These are phyloP conservation scores for Cottoperca gobio DNA, from an alignment of 2,797 vertebrate genomes.

Conservation along the genomic window DNA sequence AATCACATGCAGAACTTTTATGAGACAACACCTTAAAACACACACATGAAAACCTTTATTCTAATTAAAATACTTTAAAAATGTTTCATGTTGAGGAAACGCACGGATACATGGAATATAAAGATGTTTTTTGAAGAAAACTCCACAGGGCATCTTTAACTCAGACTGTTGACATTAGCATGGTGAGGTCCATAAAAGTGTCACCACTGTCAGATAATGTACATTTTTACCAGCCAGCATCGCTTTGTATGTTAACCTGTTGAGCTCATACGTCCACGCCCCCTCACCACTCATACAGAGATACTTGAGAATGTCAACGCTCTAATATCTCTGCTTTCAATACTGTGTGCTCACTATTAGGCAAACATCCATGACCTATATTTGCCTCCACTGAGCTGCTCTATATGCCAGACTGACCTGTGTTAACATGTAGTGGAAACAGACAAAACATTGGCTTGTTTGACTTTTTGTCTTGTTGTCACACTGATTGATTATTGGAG, in stretches of 20 bases:
- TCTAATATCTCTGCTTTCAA: conserved; percentile 41
- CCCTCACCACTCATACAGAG: conserved; percentile 13
- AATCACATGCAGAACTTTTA: not conserved
- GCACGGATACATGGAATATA: not conserved
- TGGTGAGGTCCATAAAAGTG: not conserved
- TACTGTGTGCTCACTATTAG: conserved; percentile 29
- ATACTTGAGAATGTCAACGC: conserved; percentile 49
- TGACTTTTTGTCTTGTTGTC: conserved; percentile 30
- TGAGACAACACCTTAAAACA: not conserved
- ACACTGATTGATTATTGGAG: conserved; percentile 53
- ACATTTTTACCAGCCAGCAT: not conserved
- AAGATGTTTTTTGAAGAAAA: not conserved
- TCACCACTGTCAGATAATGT: not conserved
- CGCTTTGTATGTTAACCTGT: conserved; percentile 32
- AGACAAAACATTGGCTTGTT: conserved; percentile 37
- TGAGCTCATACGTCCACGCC: conserved; percentile 28
- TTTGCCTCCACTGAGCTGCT: conserved; percentile 2
- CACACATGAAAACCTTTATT: too few species aligned
- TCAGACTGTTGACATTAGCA: not conserved
- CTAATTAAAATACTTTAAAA: not conserved
- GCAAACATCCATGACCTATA: conserved; percentile 54
- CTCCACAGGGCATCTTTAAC: not conserved
- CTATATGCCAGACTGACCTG: conserved; percentile 14
- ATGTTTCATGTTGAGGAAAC: not conserved
- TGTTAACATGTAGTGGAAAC: conserved; percentile 10